Conservation (phyloP, 2,888 invertebrate species). For the Pollenia labialis region DNA sequence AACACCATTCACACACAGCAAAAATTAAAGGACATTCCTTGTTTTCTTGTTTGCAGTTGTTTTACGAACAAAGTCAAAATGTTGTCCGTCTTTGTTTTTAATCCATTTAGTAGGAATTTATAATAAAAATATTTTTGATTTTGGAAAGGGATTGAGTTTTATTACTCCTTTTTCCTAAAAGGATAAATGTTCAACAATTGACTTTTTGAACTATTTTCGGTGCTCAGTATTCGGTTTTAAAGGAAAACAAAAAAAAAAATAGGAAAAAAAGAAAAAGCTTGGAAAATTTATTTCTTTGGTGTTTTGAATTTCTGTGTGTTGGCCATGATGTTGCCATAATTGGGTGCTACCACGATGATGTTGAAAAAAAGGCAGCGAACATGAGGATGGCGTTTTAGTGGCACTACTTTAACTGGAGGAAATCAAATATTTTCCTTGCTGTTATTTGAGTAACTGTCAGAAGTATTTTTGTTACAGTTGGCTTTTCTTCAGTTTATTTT, state of each 20-base stretch:
- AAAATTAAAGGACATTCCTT: background rate
- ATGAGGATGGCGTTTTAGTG: conserved; percentile 3
- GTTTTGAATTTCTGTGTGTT: background rate
- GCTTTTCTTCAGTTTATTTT: conserved; percentile 6
- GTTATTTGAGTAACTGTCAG: conserved; percentile 43
- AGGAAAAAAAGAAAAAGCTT: conserved; percentile 8
- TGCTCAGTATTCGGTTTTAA: conserved; percentile 20
- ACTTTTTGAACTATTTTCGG: conserved; percentile 69
- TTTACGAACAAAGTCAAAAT: conserved; percentile 16
- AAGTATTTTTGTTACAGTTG: conserved; percentile 28
- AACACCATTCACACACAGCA: background rate
- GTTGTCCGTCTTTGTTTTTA: background rate
- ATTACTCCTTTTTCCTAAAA: background rate
- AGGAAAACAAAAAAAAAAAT: background rate
- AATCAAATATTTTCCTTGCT: conserved; percentile 27
- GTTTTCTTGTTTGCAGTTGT: background rate
- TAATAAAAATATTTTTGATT: conserved; percentile 2
- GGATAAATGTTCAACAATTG: conserved; percentile 70
- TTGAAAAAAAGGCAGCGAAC: background rate
- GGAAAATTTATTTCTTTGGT: conserved; percentile 47
- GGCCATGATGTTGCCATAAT: background rate
- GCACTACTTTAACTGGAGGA: background rate
- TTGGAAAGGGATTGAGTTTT: conserved; percentile 2
- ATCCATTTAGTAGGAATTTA: conserved; percentile 6
- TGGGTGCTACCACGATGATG: background rate